These are phyloP conservation scores for Cnemophilus loriae DNA, from an alignment of 2,113 vertebrate species.

Conservation along the genomic window DNA sequence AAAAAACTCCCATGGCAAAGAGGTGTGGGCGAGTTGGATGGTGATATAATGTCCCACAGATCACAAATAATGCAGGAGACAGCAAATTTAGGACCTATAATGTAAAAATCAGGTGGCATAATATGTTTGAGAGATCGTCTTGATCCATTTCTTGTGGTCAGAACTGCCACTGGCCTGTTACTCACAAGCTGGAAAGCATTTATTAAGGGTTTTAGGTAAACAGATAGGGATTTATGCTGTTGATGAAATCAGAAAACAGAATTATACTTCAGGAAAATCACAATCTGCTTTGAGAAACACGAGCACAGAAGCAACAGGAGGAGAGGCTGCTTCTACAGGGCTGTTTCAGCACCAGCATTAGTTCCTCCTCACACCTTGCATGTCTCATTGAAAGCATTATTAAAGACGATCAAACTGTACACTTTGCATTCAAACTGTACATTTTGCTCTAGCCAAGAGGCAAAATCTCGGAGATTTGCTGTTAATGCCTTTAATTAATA, in stretches of 20 bases:
- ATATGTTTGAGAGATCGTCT: neutral
- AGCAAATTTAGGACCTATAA: neutral
- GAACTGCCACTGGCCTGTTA: neutral
- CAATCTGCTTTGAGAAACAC: neutral
- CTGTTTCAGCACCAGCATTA: neutral
- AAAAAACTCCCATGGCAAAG: neutral
- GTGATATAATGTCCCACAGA: neutral
- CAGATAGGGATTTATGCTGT: neutral
- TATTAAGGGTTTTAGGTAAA: neutral
- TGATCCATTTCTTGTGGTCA: neutral
- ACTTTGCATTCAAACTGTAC: neutral
- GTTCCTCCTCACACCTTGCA: neutral
- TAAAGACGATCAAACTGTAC: neutral
- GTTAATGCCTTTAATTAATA: neutral
- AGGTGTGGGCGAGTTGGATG: neutral
- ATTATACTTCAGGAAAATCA: neutral
- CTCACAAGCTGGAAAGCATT: neutral
- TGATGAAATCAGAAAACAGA: neutral
- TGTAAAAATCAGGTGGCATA: neutral
- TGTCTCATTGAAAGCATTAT: neutral
- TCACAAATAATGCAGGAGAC: neutral
- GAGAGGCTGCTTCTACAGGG: neutral
- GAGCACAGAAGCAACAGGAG: neutral
- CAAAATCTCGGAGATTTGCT: neutral
- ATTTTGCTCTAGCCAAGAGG: neutral